Base-by-base conservation (phyloP, 2,113 vertebrate species). In the Gopherus evgoodei region DNA sequence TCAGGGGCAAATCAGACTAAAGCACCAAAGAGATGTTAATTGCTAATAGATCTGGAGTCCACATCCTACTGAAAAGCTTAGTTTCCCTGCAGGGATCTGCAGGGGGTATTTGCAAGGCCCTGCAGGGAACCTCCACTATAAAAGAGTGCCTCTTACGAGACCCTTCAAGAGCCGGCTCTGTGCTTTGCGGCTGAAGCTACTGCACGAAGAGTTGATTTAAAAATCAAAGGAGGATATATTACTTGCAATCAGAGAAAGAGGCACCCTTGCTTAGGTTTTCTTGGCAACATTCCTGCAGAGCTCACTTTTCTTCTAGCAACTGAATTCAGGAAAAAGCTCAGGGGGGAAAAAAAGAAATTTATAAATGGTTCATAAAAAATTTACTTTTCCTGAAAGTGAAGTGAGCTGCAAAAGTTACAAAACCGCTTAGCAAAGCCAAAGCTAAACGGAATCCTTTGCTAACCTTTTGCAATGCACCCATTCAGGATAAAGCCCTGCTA, bases 311-410 rank as follows among this genome's bases (percentile, higher is more conserved):
- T 69, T 80, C 89, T 90, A 86, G 86, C 82, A 54, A 31, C 50
- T 5, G 50, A 82, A 47, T 0, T 81, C 93, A 84, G 84, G 79
- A 25, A 53, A 38, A 75, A 65, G 54, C 91, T 87, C 96, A 16
- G 1, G 92, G 95, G 93, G 87, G 57, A 8, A 14, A 49, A 53
- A 54, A 53, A 54, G 49, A 83, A 24, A 85, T 56, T 69, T 6
- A 79, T 89, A 95, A 97, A 95, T 3, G 93, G 29, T 49, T 96
- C 94, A 92, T 96, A 5, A 96, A 97, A 97, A 83, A 97, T 97
- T 92, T 21, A 96, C 90, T 31, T 86, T 25, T 13, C 69, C 4
- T 83, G 91, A 91, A 82, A 87, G 93, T 0, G 0, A 56, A 87
- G 57, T 0, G 82, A 2, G 56, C 59, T 50, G 8, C 2, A 21